Evolutionary conservation across 2,113 vertebrate species (phyloP).

Genomic region (Megalops atlanticus): DNA sequence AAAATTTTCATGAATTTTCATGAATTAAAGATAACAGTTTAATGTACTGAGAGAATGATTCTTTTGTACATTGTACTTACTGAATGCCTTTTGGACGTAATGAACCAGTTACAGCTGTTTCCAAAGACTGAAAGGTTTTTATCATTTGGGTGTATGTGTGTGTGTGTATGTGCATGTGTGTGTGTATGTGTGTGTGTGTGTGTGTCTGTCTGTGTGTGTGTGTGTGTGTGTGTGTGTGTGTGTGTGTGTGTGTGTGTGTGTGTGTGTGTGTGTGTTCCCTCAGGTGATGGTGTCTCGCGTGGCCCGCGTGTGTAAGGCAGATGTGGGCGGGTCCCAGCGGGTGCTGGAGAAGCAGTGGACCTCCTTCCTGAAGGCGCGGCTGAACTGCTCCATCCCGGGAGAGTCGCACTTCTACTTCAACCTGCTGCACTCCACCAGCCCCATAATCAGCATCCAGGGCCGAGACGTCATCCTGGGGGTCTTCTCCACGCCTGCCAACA

Average conservation of each 20-base stretch:
- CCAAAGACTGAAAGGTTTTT: slow-evolving; percentile 1
- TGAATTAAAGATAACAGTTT: background rate
- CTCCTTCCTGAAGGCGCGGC: slow-evolving; percentile 92
- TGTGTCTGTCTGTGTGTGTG: background rate
- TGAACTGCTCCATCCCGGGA: slow-evolving; percentile 95
- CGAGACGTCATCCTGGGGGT: slow-evolving; percentile 86
- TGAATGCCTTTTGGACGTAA: slow-evolving; percentile 4
- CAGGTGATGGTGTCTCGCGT: slow-evolving; percentile 94
- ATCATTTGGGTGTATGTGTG: background rate
- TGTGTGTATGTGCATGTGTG: background rate
- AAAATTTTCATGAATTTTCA: background rate
- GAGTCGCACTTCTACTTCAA: slow-evolving; percentile 99
- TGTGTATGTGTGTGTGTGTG: background rate
- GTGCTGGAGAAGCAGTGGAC: slow-evolving; percentile 98
- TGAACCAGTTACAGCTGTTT: slow-evolving; percentile 4
- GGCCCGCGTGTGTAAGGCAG: slow-evolving; percentile 92
- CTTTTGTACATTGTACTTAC: background rate
- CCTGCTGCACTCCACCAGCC: slow-evolving; percentile 87
- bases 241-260: background rate
- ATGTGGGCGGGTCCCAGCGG: slow-evolving; percentile 89
- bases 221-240: slow-evolving; percentile 24
- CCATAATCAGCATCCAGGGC: slow-evolving; percentile 85
- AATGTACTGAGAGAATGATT: slow-evolving; percentile 9
- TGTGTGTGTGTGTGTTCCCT: background rate
- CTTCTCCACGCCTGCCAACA: slow-evolving; percentile 94